Evolutionary conservation across 2,113 vertebrate species (phyloP), one percentile per base, ranked within the genome.

Genomic region (Xenopus laevis): DNA sequence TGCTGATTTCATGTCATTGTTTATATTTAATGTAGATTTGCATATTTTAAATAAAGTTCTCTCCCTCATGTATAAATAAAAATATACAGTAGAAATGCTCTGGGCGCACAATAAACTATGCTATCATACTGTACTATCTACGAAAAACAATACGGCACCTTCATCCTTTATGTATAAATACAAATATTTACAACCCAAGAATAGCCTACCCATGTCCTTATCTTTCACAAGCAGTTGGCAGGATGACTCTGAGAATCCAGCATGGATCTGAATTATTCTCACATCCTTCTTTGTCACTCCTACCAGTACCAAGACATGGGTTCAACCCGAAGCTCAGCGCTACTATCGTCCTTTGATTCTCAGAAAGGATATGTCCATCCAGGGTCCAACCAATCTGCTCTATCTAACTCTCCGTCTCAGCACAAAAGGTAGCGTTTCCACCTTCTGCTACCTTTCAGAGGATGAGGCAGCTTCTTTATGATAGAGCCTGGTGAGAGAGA

Each of bases 381-480:
- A 91, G 93, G 77, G 91, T 96, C 97, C 97, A 99, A 78, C 83
- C 90, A 23, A 93, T 92, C 30, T 92, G 89, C 81, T 95, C 93
- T 62, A 89, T 88, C 0, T 87, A 91, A 61, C 96, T 95, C 50
- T 83, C 90, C 0, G 96, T 95, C 82, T 99, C 96, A 80, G 94
- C 96, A 7, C 95, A 96, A 81, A 98, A 96, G 47, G 95, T 96
- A 0, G 96, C 96, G 0, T 99, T 98, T 87, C 98, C 97, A 0
- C 96, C 96, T 72, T 98, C 96, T 61, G 96, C 87, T 45, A 98
- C 95, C 0, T 98, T 96, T 40, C 98, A 88, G 73, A 98, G 98
- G n/a, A 79, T 96, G 89, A 0, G 97, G 97, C 72, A 99, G 87
- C 70, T 95, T 82, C 81, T 90, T 92, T 1, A 69, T 27, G 0